Conservation (phyloP, 2,113 vertebrate genomes). For the Kryptolebias marmoratus region DNA sequence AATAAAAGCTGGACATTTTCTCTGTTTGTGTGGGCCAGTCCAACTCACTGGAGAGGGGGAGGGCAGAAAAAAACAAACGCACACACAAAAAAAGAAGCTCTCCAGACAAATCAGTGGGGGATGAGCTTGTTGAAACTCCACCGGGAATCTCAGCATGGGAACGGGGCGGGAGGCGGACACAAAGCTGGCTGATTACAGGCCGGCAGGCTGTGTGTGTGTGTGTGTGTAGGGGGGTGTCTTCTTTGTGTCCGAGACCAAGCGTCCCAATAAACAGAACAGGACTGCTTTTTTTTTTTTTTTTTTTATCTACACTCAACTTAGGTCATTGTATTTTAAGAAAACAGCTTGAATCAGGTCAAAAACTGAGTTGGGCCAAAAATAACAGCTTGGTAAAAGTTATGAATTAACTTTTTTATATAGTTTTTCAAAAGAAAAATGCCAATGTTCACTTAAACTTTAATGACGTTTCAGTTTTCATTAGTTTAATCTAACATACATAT, state of each 20-base stretch:
- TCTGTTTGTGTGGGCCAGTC: slow-evolving; percentile 16
- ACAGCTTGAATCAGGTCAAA: slow-evolving; percentile 23
- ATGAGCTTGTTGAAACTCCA: slow-evolving; percentile 47
- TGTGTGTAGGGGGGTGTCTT: slow-evolving; percentile 21
- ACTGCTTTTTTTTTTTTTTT: slow-evolving; percentile 53
- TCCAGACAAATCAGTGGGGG: slow-evolving; percentile 70
- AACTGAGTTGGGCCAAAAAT: no score
- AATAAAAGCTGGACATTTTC: slow-evolving; percentile 25
- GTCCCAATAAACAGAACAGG: slow-evolving; percentile 38
- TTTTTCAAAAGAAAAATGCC: no score
- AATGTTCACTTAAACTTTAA: no score
- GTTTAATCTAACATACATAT: no score
- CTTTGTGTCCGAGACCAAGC: slow-evolving; percentile 58
- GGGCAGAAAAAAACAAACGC: slow-evolving; percentile 4
- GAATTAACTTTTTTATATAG: no score
- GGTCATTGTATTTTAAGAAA: slow-evolving; percentile 49
- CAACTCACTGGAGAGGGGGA: slow-evolving; percentile 36
- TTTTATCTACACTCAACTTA: slow-evolving; percentile 53
- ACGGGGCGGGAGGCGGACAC: slow-evolving; percentile 64
- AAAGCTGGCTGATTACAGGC: slow-evolving; percentile 72
- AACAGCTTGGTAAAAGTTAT: no score
- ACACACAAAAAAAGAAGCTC: neutral
- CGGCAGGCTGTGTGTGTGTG: slow-evolving; percentile 22
- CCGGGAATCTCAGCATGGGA: slow-evolving; percentile 60
- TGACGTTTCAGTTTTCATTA: no score